phyloP scores from a whole-genome alignment of 2,888 invertebrate genomes.

The Gnatocerus cornutus region DNA sequence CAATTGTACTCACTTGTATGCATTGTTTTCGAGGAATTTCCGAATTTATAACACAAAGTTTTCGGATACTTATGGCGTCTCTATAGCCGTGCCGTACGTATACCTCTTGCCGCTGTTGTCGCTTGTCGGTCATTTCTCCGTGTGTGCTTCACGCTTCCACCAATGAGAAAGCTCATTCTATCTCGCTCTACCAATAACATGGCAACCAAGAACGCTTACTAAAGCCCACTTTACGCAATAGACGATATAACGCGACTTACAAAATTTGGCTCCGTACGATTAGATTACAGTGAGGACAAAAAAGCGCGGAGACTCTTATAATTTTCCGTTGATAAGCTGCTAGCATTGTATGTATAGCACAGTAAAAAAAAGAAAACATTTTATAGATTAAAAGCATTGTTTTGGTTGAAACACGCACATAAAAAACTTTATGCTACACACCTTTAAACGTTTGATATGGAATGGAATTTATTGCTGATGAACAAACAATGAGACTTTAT shows the following conservation, averaged over 20 bases:
- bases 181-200: slow-evolving; percentile 40
- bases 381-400: no score
- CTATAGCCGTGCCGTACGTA: slow-evolving; percentile 48
- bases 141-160: slow-evolving; percentile 30
- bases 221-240: slow-evolving; percentile 45
- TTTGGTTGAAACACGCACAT: background rate
- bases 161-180: slow-evolving; percentile 1
- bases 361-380: no score
- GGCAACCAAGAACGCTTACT: slow-evolving; percentile 43
- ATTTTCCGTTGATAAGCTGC: no score
- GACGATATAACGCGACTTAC: slow-evolving; percentile 7
- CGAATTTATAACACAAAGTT: slow-evolving; percentile 59
- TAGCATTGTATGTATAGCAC: no score
- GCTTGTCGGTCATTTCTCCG: slow-evolving; percentile 52
- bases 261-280: slow-evolving; percentile 14
- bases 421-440: background rate
- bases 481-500: no score
- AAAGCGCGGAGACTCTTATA: no score
- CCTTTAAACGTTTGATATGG: background rate
- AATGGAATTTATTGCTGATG: no score
- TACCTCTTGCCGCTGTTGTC: slow-evolving; percentile 47
- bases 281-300: slow-evolving; percentile 16
- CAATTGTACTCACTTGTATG: slow-evolving; percentile 59
- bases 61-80: slow-evolving; percentile 65
- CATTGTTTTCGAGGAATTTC: slow-evolving; percentile 58